A percentile compares a stretch with the other conserved stretches of the same genome.
Evolutionary conservation across 2,888 invertebrate genomes (phyloP).

Genomic region (Pycnomerus fuliginosus): DNA sequence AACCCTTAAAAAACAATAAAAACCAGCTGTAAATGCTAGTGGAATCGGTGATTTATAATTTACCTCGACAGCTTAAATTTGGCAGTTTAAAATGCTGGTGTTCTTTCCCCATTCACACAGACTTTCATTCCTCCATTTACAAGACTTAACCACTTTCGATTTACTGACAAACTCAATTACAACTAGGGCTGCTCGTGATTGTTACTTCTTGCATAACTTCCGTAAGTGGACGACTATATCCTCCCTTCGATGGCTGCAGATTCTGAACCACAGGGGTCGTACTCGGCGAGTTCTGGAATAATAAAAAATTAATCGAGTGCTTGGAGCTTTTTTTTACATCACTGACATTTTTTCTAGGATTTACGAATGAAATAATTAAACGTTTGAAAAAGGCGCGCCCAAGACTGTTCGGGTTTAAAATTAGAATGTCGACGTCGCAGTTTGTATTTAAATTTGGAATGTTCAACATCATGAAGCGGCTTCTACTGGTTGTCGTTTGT

Average conservation of each 20-base stretch:
- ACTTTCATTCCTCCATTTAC: conserved; percentile 2
- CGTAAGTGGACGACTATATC: conserved; percentile 31
- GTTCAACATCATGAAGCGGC: too few relatives aligned
- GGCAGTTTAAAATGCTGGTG: conserved; percentile 35
- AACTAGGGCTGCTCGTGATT: conserved; percentile 10
- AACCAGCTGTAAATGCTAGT: conserved; percentile 23
- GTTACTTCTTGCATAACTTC: conserved; percentile 31
- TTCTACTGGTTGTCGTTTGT: too few relatives aligned
- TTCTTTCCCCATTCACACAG: conserved; percentile 12
- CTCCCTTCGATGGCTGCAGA: conserved; percentile 35
- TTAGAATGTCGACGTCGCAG: too few relatives aligned
- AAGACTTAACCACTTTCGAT: neutral
- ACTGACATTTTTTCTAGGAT: neutral
- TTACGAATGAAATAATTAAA: neutral
- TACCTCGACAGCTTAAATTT: conserved; percentile 21
- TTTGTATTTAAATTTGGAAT: too few relatives aligned
- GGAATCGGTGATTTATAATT: conserved; percentile 7
- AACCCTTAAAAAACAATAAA: too few relatives aligned
- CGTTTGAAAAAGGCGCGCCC: too few relatives aligned
- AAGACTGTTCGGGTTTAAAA: too few relatives aligned
- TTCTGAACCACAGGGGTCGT: conserved; percentile 43
- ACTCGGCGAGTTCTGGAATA: conserved; percentile 42
- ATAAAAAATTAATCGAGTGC: neutral
- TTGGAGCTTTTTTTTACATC: neutral
- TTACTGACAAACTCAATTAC: conserved; percentile 10